Percentiles rank a stretch among this genome's conserved stretches.
phyloP scores from a whole-genome alignment of 2,888 invertebrate species.

The Meghimatium bilineatum region DNA sequence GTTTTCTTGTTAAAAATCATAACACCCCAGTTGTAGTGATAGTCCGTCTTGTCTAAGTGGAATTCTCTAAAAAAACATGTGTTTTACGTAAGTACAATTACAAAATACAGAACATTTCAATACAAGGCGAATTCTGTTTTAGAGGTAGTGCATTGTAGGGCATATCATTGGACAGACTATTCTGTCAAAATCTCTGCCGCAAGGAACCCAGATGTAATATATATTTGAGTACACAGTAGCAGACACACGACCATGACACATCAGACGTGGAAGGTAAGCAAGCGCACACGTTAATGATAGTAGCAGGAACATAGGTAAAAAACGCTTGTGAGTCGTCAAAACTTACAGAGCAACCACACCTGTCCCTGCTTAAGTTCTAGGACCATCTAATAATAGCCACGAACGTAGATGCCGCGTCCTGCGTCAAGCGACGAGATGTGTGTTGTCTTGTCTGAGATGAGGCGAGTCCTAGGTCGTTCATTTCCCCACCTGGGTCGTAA shows the following conservation, averaged over 20 bases:
- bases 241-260: too few relatives aligned
- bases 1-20: too few relatives aligned
- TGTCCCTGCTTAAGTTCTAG: slow-evolving; percentile 13
- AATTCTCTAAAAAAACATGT: too few relatives aligned
- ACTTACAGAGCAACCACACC: slow-evolving; percentile 24
- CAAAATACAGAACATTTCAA: too few relatives aligned
- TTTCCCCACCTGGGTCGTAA: slow-evolving; percentile 38
- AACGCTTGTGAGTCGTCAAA: slow-evolving; percentile 27
- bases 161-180: not conserved
- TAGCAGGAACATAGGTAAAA: not conserved
- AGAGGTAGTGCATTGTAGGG: too few relatives aligned
- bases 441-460: not conserved
- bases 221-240: too few relatives aligned
- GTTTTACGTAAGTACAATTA: too few relatives aligned
- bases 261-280: not conserved
- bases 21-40: too few relatives aligned
- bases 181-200: not conserved
- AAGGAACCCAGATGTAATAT: too few relatives aligned
- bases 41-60: too few relatives aligned
- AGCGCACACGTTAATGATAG: slow-evolving; percentile 7
- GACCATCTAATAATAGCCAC: slow-evolving; percentile 37
- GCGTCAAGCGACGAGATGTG: slow-evolving; percentile 34
- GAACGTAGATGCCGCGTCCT: slow-evolving; percentile 1
- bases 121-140: too few relatives aligned
- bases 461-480: slow-evolving; percentile 23